Evolutionary conservation across 2,797 vertebrate species (phyloP), one percentile per base, ranked within the genome.

Genomic region (Anguilla pacifica): DNA sequence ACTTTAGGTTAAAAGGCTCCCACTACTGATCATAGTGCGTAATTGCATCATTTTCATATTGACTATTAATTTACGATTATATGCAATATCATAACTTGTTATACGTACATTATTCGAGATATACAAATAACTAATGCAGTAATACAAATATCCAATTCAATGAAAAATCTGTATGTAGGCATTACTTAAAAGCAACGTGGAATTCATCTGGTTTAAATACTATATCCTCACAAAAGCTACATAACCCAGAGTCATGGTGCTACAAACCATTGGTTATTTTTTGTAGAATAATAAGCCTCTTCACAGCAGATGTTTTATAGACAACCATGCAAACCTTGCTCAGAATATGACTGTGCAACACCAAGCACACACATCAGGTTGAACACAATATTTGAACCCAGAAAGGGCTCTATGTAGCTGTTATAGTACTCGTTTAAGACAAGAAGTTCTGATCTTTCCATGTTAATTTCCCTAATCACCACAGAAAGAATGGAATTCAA

Each of bases 1-100:
- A 88, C 35, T 89, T 55, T 11, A 59, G 81, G 89, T 84, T 59
- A 89, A 92, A 90, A 39, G 85, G 88, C 91, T 89, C 91, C 53
- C 28, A 87, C 92, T 92, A 85, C 85, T 86, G 92, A 85, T 81
- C n/a, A 43, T 22, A 3, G 46, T 3, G n/a, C 10, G 84, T 64
- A 89, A 72, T 43, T 77, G 64, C 89, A 79, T 39, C 61, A 31
- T 86, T 25, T 53, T 11, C 6, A 55, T 57, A 43, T 31, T 43
- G 25, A 31, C 6, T 22, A 51, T 28, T 85, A 15, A 85, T 25
- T 70, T 35, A 70, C 77, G 15, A 17, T 46, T 43, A 79, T 35
- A 31, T 15, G 10, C 39, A 43, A 43, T 43, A 6, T 43, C 1
- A 35, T 15, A 17, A 77, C 10, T 77, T 74, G 51, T 25, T 13